Evolutionary conservation across 2,888 invertebrate species (phyloP).

Genomic region (Clanis bilineata): DNA sequence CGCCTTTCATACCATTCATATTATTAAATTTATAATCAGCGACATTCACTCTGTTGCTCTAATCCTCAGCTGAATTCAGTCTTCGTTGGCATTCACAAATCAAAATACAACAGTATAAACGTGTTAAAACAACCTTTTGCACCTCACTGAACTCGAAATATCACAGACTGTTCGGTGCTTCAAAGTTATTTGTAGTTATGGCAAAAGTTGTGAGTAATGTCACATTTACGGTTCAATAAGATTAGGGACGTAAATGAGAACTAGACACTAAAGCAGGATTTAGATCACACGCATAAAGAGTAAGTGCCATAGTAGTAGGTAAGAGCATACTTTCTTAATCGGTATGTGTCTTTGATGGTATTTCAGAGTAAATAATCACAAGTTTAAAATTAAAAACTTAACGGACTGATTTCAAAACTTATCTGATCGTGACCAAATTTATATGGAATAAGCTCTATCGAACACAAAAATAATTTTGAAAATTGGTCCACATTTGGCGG

Average conservation of each 20-base stretch:
- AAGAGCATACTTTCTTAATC: too few relatives aligned
- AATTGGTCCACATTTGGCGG: too few relatives aligned
- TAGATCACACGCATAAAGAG: background rate
- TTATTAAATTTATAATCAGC: conserved; percentile 48
- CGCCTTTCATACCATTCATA: conserved; percentile 28
- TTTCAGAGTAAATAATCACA: too few relatives aligned
- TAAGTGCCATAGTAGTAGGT: too few relatives aligned
- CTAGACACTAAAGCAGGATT: background rate
- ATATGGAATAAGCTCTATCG: too few relatives aligned
- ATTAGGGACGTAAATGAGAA: background rate
- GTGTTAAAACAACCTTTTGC: conserved; percentile 33
- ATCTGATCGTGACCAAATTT: too few relatives aligned
- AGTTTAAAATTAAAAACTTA: too few relatives aligned
- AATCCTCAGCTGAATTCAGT: conserved; percentile 30
- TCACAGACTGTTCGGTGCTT: background rate
- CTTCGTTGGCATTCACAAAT: conserved; percentile 26
- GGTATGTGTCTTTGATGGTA: too few relatives aligned
- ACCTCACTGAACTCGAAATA: conserved; percentile 25
- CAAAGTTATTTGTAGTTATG: background rate
- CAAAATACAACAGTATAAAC: conserved; percentile 36
- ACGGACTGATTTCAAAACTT: too few relatives aligned
- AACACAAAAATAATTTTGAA: too few relatives aligned
- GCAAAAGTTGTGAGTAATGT: conserved; percentile 1
- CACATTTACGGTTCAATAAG: background rate
- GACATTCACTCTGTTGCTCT: conserved; percentile 34